Evolutionary conservation across 2,888 invertebrate species (phyloP), one percentile per base, ranked within the genome.

Genomic region (Eumacrocentrus americanus): DNA sequence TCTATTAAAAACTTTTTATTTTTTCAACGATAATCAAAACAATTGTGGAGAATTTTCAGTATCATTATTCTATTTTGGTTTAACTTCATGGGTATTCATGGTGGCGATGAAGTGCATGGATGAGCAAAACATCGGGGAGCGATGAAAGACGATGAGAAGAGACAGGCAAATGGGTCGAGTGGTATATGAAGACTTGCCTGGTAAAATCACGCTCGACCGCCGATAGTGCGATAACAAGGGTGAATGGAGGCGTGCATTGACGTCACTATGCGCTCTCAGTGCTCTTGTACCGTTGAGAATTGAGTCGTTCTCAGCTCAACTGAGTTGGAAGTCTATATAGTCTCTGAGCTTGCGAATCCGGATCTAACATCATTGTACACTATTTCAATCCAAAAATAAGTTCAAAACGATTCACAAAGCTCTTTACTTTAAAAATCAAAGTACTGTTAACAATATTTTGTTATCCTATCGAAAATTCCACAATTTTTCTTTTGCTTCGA

Each of bases 221-320:
- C 46, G 58, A 61, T 72, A 72, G 72, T 66, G 62, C 61, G 70
- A 66, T 65, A 68, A 72, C 72, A 67, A 67, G 65, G 62, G 61
- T 63, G 65, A 65, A 70, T 59, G 62, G 65, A 65, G 63, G 68
- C 67, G 61, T 69, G 67, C 62, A 67, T 61, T 64, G 67, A 72
- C 68, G 67, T 67, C 66, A 64, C 68, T 62, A 62, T 60, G 64
- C 61, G 40, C 16, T 18, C 42, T 42, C 29, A 37, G 37, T 37
- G 37, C 37, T 37, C 37, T 37, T 37, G 12, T 37, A 37, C 37
- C 12, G 12, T 14, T 37, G 11, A 37, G 37, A 14, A 37, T 37
- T 37, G 37, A n/a, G n/a, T n/a, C n/a, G n/a, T n/a, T n/a, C n/a
- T n/a, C n/a, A n/a, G n/a, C n/a, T n/a, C n/a, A n/a, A n/a, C n/a